phyloP scores from a whole-genome alignment of 1,140 invertebrate species.

The Drosophila paulistorum region DNA sequence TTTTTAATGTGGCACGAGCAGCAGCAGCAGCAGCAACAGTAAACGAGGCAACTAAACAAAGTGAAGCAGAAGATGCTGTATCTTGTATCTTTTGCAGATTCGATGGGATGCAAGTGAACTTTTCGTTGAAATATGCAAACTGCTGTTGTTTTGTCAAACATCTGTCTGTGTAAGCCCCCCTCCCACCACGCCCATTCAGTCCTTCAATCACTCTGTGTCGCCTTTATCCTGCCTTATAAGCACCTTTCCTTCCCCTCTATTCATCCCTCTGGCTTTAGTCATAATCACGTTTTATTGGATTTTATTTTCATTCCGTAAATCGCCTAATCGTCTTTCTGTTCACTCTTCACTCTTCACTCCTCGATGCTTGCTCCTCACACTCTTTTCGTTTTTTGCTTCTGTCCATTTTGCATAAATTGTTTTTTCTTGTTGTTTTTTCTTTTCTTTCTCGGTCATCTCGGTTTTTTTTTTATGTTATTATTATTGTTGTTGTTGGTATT shows the following conservation, averaged over 20 bases:
- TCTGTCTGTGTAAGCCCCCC: constrained; percentile 60
- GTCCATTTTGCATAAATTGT: constrained; percentile 61
- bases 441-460: constrained; percentile 17
- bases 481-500: constrained; percentile 23
- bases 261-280: constrained; percentile 13
- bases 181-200: background rate
- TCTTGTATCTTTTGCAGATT: constrained; percentile 23
- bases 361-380: background rate
- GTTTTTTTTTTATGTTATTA: constrained; percentile 13
- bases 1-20: constrained; percentile 16
- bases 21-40: background rate
- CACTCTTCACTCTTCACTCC: no score
- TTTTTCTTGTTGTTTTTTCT: constrained; percentile 36
- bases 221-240: no score
- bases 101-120: constrained; percentile 18
- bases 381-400: constrained; percentile 21
- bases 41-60: background rate
- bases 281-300: constrained; percentile 72
- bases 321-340: constrained; percentile 55
- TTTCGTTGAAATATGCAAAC: constrained; percentile 37
- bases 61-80: constrained; percentile 9
- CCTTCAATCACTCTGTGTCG: background rate
- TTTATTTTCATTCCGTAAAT: constrained; percentile 73
- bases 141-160: constrained; percentile 59
- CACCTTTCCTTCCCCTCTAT: background rate